phyloP scores from a whole-genome alignment of 2,888 invertebrate genomes.

The Didymodactylos carnosus region DNA sequence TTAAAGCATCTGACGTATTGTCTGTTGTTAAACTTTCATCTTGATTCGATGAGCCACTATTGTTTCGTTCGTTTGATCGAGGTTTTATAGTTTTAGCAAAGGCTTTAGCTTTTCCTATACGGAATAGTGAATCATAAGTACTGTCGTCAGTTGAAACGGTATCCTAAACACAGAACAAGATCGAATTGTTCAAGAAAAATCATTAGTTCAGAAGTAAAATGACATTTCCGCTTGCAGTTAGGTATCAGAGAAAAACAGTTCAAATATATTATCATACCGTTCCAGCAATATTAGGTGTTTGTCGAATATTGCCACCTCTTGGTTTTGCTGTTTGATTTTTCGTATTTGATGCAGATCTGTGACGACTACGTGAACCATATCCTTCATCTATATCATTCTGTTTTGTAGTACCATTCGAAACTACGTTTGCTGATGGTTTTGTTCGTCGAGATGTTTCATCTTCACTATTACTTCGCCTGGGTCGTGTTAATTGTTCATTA shows the following conservation, averaged over 20 bases:
- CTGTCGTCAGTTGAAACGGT: neutral
- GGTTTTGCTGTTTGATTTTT: neutral
- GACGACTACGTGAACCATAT: neutral
- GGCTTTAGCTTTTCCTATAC: neutral
- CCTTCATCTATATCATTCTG: too few relatives aligned
- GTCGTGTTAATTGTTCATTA: neutral
- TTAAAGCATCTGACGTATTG: neutral
- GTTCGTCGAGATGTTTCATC: neutral
- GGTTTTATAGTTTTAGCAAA: too few relatives aligned
- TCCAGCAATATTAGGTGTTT: neutral
- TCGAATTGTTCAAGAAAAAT: neutral
- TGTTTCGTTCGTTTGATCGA: too few relatives aligned
- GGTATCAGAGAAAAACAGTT: neutral
- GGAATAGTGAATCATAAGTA: neutral
- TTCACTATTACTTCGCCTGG: neutral
- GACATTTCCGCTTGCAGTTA: neutral
- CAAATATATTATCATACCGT: too few relatives aligned
- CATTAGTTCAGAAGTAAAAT: neutral
- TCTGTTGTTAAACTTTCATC: neutral
- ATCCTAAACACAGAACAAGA: neutral
- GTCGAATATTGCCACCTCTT: too few relatives aligned
- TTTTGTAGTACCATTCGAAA: too few relatives aligned
- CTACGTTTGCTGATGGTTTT: neutral
- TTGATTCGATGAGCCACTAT: too few relatives aligned
- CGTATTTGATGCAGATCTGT: too few relatives aligned